phyloP scores from a whole-genome alignment of 1,140 invertebrate genomes.

The Aphaenogaster rudis region DNA sequence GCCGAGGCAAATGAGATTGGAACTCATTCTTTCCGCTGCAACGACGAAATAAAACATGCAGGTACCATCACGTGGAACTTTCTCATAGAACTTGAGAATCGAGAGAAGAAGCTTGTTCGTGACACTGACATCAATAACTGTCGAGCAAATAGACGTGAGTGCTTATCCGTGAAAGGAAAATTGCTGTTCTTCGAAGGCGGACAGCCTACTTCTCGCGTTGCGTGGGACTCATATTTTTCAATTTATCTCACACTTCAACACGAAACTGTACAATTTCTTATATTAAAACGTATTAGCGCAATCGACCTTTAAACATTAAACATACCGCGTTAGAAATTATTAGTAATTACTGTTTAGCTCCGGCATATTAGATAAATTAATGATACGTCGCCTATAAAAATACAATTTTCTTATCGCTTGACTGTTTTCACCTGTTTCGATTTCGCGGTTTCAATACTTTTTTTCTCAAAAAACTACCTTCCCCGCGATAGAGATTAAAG shows the following conservation, averaged over 20 bases:
- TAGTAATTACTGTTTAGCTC: neutral
- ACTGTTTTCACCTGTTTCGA: neutral
- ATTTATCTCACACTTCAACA: conserved; percentile 40
- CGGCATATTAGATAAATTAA: neutral
- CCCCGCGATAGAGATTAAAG: conserved; percentile 50
- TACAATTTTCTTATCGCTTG: neutral
- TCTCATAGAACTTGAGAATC: conserved; percentile 39
- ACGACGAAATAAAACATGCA: neutral
- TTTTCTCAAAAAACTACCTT: neutral
- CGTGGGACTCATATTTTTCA: conserved; percentile 18
- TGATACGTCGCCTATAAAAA: neutral
- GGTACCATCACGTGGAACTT: neutral
- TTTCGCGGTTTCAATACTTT: conserved; percentile 3
- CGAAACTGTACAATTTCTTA: neutral
- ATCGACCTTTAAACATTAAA: neutral
- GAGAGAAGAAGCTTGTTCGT: conserved; percentile 60
- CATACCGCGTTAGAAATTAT: neutral
- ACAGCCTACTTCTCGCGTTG: neutral
- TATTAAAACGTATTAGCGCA: neutral
- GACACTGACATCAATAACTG: conserved; percentile 79
- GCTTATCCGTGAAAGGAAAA: conserved; percentile 68
- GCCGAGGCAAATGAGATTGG: conserved; percentile 24
- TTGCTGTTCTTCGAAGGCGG: conserved; percentile 55
- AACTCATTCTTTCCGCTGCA: neutral
- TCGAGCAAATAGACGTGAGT: conserved; percentile 56